These are phyloP conservation scores for Benthosema pterotum DNA, from an alignment of 2,797 vertebrate genomes.

Conservation along the genomic window DNA sequence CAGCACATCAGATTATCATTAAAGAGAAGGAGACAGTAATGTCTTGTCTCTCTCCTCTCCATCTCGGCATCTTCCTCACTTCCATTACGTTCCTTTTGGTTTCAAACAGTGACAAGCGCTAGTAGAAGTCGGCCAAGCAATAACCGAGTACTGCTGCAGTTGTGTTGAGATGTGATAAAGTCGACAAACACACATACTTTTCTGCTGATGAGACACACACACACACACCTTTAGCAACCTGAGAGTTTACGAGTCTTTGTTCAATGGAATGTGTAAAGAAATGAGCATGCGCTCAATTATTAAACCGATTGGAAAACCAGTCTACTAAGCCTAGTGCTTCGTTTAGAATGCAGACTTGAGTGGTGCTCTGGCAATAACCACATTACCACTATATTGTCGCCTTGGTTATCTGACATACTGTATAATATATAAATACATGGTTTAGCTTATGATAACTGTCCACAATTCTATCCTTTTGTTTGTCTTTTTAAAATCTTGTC, in stretches of 20 bases:
- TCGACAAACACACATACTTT: conserved; percentile 52
- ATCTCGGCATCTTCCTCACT: not conserved
- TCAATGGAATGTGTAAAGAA: not conserved
- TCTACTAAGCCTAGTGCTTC: too few species aligned
- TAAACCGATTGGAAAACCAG: not conserved
- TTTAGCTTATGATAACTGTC: too few species aligned
- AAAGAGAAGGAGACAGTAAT: conserved; percentile 15
- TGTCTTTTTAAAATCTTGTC: too few species aligned
- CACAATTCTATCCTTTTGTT: too few species aligned
- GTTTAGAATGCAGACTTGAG: too few species aligned
- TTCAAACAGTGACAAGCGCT: not conserved
- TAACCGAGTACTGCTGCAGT: conserved; percentile 25
- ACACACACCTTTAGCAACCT: conserved; percentile 33
- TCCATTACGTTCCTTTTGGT: too few species aligned
- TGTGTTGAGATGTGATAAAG: conserved; percentile 32
- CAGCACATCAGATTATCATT: conserved; percentile 19
- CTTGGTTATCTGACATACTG: too few species aligned
- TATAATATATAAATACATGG: too few species aligned
- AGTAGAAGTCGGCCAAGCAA: conserved; percentile 11
- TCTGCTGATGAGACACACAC: conserved; percentile 45
- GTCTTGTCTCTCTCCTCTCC: conserved; percentile 4
- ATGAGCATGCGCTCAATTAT: not conserved
- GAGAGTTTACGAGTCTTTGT: conserved; percentile 11
- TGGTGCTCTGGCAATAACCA: too few species aligned
- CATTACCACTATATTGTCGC: too few species aligned